Conservation (phyloP, 2,888 invertebrate species). For the Zaprionus lineosus region DNA sequence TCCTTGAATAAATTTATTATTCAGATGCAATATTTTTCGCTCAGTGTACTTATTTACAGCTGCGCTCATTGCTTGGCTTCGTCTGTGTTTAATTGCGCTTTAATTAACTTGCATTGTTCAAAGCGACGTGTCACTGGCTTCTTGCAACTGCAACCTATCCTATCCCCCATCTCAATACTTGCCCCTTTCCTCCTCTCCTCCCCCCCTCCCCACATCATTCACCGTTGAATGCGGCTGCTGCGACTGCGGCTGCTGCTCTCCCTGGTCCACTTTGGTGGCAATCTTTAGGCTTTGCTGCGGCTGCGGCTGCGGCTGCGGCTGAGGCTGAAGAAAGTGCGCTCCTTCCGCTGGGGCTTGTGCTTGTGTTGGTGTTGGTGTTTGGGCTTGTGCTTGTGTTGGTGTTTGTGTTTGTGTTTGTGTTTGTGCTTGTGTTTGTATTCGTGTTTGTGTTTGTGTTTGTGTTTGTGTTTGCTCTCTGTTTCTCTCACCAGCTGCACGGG, state of each 20-base stretch:
- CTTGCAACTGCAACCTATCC: constrained; percentile 26
- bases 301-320: constrained; percentile 21
- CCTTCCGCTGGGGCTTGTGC: constrained; percentile 21
- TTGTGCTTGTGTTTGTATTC: constrained; percentile 38
- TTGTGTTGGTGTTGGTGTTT: too few species aligned
- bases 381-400: constrained; percentile 37
- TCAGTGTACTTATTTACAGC: constrained; percentile 22
- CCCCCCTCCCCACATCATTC: background rate
- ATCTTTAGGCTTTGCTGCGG: constrained; percentile 10
- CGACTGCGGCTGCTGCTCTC: constrained; percentile 5
- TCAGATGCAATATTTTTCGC: constrained; percentile 17
- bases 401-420: constrained; percentile 21
- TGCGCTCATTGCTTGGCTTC: constrained; percentile 27
- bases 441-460: constrained; percentile 26
- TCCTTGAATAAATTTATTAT: background rate
- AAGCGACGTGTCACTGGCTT: constrained; percentile 55
- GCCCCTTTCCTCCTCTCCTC: background rate
- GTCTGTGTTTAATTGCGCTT: constrained; percentile 66
- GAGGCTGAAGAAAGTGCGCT: constrained; percentile 56
- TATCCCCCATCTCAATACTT: background rate
- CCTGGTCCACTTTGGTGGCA: too few species aligned
- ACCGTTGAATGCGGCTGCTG: too few species aligned
- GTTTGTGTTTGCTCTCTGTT: constrained; percentile 60
- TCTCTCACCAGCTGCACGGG: too few species aligned
- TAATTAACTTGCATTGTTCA: constrained; percentile 74